Base-by-base conservation (phyloP, 2,797 vertebrate species). In the Xiphorhynchus erythropygius region DNA sequence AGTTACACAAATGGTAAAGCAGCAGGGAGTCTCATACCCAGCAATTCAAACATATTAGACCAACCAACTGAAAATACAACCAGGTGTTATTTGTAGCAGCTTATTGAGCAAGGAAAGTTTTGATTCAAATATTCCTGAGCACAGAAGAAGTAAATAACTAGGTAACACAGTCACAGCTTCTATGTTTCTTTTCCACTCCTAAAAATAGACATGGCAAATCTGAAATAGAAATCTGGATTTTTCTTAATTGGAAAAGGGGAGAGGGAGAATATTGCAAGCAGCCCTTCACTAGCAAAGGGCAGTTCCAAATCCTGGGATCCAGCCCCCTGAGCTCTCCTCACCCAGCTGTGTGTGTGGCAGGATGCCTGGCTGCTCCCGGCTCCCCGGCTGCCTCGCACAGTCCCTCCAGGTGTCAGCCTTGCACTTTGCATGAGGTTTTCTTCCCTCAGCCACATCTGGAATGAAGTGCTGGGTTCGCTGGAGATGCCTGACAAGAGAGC, bases 401-500 rank as follows among this genome's bases (percentile, higher is more conserved):
- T 95, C 52, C 96, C 97, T 98, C 91, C 96, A 97, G 97, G 94
- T 97, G 97, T 97, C 97, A 97, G 97, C 68, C 97, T 97, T 97
- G 94, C 91, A 87, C 95, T 96, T 97, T 10, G 25, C 28, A 57
- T 67, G 44, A 75, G 55, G 52, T 80, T n/a, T 68, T 88, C 49
- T 49, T 91, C 81, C 94, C 60, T 62, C 59, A 11, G 74, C 68
- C 79, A 24, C 64, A 33, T 37, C 56, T 39, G 77, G n/a, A 67
- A 37, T 3, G 19, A 69, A 52, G 62, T 1, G 1, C 42, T 47
- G 27, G 17, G 21, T 81, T 79, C 62, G 55, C 32, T 5, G 37
- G 37, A 67, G 62, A 75, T 57, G 89, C 83, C 86, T 80, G 91
- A 96, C 50, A 87, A 50, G 73, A 92, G 59, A 92, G 69, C 94